Evolutionary conservation across 37 sponge, comb jelly and placozoan genomes (phyloP).

Genomic region (Spongilla lacustris): DNA sequence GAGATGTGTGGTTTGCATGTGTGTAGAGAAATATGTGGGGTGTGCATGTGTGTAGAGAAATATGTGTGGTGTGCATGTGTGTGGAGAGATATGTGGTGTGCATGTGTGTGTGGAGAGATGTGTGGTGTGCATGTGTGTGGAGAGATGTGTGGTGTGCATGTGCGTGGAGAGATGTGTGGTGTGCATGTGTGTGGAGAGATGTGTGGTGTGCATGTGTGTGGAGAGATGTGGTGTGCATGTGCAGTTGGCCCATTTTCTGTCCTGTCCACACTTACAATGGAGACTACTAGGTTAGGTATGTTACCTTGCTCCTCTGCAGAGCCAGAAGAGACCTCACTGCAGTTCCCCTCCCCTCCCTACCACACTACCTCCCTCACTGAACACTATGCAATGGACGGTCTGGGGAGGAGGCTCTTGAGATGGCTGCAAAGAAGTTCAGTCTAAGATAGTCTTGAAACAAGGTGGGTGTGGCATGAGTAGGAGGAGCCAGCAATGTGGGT

Average conservation of each 20-base stretch:
- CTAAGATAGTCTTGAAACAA: constrained; percentile 73
- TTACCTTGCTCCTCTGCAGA: not conserved
- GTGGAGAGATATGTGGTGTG: no score
- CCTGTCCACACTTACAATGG: constrained; percentile 20
- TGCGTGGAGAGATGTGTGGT: no score
- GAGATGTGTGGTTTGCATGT: not conserved
- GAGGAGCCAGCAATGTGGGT: no score
- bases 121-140: not conserved
- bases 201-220: no score
- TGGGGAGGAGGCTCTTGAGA: constrained; percentile 83
- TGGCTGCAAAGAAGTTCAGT: constrained; percentile 84
- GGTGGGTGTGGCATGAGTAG: constrained; percentile 56
- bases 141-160: no score
- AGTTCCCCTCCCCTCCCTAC: no score
- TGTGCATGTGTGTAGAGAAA: constrained; percentile 16
- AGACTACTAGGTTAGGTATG: constrained; percentile 67
- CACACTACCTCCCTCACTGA: not conserved
- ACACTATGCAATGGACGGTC: constrained; percentile 64
- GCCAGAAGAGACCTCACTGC: no score
- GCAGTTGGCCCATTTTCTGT: no score
- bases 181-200: no score
- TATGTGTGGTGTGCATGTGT: not conserved
- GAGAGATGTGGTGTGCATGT: no score
- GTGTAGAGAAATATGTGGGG: no score
- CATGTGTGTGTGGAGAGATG: no score